Base-by-base conservation (phyloP, 2,888 invertebrate genomes). In the Ennomos erosarius region DNA sequence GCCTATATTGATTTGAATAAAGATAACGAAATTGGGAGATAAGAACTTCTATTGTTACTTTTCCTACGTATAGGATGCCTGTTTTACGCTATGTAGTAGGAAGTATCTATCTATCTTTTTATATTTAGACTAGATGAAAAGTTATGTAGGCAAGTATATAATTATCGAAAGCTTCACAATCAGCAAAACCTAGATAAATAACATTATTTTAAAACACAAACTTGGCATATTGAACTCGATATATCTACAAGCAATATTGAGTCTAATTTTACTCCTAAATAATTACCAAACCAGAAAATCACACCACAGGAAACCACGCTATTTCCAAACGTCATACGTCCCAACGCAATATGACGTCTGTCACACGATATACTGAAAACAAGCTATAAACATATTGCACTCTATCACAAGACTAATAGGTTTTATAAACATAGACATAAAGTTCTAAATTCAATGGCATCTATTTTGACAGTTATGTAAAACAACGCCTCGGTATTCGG, bases 281-380 rank as follows among this genome's bases (percentile, higher is more conserved):
- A 58, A 68, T 64, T 66, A 58, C 60, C 26, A 26, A 26, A 26
- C 5, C 26, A 26, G 64, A 64, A 64, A 68, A 68, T 66, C 49
- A 56, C 48, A 63, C 44, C 35, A 58, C 69, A 84, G 85, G 86
- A 85, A 84, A 78, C 77, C 64, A 67, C 55, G 74, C 81, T 82
- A 80, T 85, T 84, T 82, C 75, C 68, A 79, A 72, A 74, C 74
- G 81, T 82, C 79, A 76, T 69, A 71, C 71, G 71, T 74, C 71
- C 76, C 73, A 78, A 82, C 69, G 63, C 71, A 72, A 79, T 78
- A 78, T 82, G 78, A 83, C 78, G 76, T 72, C 69, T 75, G 85
- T 79, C 82, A 84, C 70, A 69, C 68, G 84, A 85, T 81, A 80
- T 73, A 75, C 72, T 74, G 70, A 68, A 74, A 71, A 72, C 69